Evolutionary conservation across 2,888 invertebrate genomes (phyloP), one percentile per base, ranked within the genome.

Genomic region (Pyrrhia umbra): DNA sequence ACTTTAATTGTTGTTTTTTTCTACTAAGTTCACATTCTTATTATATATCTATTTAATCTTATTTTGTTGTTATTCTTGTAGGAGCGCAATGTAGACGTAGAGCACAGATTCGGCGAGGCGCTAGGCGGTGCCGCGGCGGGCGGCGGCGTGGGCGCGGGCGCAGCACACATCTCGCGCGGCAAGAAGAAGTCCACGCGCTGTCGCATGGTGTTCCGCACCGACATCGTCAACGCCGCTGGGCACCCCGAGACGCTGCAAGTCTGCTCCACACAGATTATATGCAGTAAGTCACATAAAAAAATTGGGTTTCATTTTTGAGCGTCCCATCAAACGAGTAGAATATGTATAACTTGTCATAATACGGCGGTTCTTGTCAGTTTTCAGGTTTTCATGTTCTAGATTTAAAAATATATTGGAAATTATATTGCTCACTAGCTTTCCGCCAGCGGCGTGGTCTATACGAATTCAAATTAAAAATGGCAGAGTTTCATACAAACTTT

Each of bases 141-240:
- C 0, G 97, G 94, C 2, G 50, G 57, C 56, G 58, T 60, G 18
- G 67, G 52, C 6, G 58, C 55, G 65, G 55, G 79, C 42, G 78
- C 83, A 6, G 87, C 87, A 87, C 92, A 91, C 82, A 85, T 90
- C 65, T 91, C 97, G 47, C 96, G 98, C 68, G 98, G 97, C 88
- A 98, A 98, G 94, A 99, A 99, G 95, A 99, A 99, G 94, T 98
- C 98, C 0, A 99, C 99, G 0, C 96, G 98, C 60, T 99, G 99
- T 86, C 96, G 99, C 51, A 98, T 99, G 97, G 98, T 99, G 50
- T 99, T 99, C 94, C 96, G 99, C 67, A 97, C 98, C 0, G 97
- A 96, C 78, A 96, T 99, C 82, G 95, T 97, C 30, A 96, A 97
- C 86, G 96, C 96, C 9, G 97, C 97, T 85, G 98, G 98, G 3